Conservation (phyloP, 2,888 invertebrate species). For the Orchestes rusci region DNA sequence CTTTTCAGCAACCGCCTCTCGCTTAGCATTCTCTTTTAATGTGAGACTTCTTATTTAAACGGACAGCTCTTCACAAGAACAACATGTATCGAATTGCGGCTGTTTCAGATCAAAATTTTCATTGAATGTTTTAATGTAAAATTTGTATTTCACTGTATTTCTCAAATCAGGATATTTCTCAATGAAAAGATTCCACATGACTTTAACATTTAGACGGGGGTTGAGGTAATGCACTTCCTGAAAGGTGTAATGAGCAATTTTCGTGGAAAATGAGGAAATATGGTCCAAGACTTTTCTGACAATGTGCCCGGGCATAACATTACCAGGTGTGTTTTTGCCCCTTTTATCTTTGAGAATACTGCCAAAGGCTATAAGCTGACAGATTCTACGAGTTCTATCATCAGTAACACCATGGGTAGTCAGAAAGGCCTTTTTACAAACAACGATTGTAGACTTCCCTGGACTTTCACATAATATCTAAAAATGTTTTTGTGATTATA, state of each 20-base stretch:
- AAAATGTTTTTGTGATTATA: background rate
- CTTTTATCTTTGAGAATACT: constrained; percentile 1
- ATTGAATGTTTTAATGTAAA: background rate
- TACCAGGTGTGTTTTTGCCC: constrained; percentile 1
- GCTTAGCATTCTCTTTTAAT: background rate
- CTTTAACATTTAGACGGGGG: background rate
- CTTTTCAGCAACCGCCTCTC: background rate
- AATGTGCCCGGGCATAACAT: background rate
- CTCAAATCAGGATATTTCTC: constrained; percentile 1
- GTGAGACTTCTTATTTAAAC: background rate
- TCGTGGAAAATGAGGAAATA: no score
- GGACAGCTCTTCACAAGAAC: background rate
- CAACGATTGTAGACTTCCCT: background rate
- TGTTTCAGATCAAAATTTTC: background rate
- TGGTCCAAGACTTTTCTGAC: no score
- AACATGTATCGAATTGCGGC: background rate
- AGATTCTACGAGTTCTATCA: constrained; percentile 2
- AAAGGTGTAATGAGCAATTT: no score
- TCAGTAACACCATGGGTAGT: constrained; percentile 1
- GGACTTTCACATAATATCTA: constrained; percentile 4
- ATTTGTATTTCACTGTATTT: constrained; percentile 1
- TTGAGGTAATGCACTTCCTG: no score
- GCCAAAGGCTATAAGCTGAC: background rate
- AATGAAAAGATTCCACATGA: background rate
- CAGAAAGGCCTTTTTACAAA: constrained; percentile 3